These are phyloP conservation scores for Pagetopsis macropterus DNA, from an alignment of 2,797 vertebrate genomes.

Conservation along the genomic window DNA sequence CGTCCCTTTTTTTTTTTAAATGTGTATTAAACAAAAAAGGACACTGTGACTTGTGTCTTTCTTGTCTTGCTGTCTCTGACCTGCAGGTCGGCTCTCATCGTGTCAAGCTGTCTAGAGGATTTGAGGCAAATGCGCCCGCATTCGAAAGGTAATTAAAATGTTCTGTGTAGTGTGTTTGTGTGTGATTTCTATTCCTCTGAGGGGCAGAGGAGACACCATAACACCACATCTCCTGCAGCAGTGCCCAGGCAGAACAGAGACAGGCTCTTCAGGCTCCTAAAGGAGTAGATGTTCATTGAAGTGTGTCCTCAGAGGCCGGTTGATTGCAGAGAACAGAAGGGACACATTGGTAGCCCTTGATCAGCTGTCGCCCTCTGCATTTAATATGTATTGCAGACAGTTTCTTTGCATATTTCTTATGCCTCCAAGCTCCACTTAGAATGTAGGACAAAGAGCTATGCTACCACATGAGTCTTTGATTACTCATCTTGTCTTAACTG, in stretches of 20 bases:
- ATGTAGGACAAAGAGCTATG: neutral
- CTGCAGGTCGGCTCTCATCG: constrained; percentile 96
- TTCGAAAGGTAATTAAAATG: constrained; percentile 92
- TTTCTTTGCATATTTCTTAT: neutral
- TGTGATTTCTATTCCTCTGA: constrained; percentile 27
- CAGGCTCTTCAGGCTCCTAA: constrained; percentile 16
- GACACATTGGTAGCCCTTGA: constrained; percentile 13
- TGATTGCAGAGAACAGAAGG: constrained; percentile 28
- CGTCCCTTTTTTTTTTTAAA: neutral
- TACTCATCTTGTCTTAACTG: constrained; percentile 10
- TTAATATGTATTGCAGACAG: constrained; percentile 14
- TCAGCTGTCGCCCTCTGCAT: constrained; percentile 6
- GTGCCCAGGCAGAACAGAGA: constrained; percentile 3
- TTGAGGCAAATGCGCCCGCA: constrained; percentile 97
- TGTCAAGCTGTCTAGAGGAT: constrained; percentile 97
- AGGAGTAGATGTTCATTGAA: constrained; percentile 43
- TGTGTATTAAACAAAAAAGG: constrained; percentile 2
- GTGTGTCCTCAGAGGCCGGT: constrained; percentile 21
- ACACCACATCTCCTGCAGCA: constrained; percentile 10
- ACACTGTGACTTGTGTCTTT: constrained; percentile 34
- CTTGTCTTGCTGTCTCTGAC: constrained; percentile 46
- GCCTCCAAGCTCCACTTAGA: neutral
- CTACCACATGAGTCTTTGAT: neutral
- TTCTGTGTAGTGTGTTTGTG: constrained; percentile 2
- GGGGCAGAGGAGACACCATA: constrained; percentile 23